Evolutionary conservation across 1,140 invertebrate genomes (phyloP).

Genomic region (Papilio helenus): DNA sequence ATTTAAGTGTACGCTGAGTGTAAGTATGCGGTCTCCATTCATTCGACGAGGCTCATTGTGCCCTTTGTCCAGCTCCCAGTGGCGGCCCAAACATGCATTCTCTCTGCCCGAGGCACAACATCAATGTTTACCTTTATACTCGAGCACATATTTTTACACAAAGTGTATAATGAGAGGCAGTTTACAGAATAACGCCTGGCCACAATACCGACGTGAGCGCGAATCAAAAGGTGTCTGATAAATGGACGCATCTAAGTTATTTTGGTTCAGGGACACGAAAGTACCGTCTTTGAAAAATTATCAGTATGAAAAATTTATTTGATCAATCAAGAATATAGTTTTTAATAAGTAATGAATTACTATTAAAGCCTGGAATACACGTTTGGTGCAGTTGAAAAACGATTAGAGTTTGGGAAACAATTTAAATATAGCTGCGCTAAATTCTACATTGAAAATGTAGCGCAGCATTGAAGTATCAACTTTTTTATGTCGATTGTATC

Average conservation of each 20-base stretch:
- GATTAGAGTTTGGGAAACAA: background rate
- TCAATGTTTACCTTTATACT: constrained; percentile 82
- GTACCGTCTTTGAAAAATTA: constrained; percentile 33
- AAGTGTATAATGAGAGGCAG: constrained; percentile 77
- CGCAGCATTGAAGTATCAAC: constrained; percentile 32
- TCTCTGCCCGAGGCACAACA: constrained; percentile 73
- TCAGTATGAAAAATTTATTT: background rate
- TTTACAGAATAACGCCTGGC: constrained; percentile 81
- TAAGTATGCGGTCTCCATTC: constrained; percentile 79
- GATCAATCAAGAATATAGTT: no score
- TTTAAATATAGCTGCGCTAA: constrained; percentile 22
- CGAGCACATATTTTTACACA: constrained; percentile 81
- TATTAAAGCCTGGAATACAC: background rate
- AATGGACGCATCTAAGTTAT: constrained; percentile 60
- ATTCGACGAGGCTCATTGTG: constrained; percentile 70
- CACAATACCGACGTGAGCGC: constrained; percentile 68
- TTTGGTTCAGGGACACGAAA: constrained; percentile 42
- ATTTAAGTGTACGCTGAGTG: constrained; percentile 53
- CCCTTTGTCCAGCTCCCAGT: constrained; percentile 74
- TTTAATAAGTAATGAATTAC: background rate
- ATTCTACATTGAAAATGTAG: constrained; percentile 23
- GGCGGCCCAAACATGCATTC: constrained; percentile 77
- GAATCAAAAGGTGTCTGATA: constrained; percentile 74
- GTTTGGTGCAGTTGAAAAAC: background rate
- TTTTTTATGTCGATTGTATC: constrained; percentile 29